Evolutionary conservation across 2,888 invertebrate species (phyloP).

Genomic region (Melinopterus prodromus): DNA sequence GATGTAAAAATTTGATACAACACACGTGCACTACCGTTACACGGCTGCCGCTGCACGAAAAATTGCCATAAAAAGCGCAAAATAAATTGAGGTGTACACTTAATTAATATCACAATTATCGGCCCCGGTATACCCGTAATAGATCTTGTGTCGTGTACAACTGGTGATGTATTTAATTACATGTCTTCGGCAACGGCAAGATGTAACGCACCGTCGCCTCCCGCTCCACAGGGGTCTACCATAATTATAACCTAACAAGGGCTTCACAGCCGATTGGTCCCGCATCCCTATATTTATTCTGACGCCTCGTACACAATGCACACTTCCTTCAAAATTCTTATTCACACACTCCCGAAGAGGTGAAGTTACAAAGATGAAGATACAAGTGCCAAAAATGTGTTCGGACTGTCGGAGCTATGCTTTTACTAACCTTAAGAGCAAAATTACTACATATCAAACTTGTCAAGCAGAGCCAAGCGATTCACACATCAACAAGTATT

Average conservation of each 20-base stretch:
- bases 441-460: too few relatives aligned
- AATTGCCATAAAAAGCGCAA: background rate
- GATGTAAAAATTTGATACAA: conserved; percentile 4
- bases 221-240: conserved; percentile 35
- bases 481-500: too few relatives aligned
- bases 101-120: conserved; percentile 38
- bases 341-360: background rate
- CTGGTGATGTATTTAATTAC: conserved; percentile 39
- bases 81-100: conserved; percentile 26
- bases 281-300: conserved; percentile 32
- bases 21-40: conserved; percentile 4
- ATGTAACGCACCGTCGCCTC: conserved; percentile 39
- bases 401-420: too few relatives aligned
- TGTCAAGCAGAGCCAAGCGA: too few relatives aligned
- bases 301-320: conserved; percentile 14
- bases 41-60: background rate
- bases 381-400: too few relatives aligned
- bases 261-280: conserved; percentile 31
- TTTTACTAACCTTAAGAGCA: too few relatives aligned
- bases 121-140: conserved; percentile 29
- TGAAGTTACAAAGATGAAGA: too few relatives aligned
- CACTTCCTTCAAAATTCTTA: background rate
- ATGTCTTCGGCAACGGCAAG: conserved; percentile 33
- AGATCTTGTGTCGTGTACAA: conserved; percentile 38
- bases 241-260: conserved; percentile 40